Evolutionary conservation across 2,113 vertebrate genomes (phyloP), one percentile per base, ranked within the genome.

Genomic region (Petaurus breviceps): DNA sequence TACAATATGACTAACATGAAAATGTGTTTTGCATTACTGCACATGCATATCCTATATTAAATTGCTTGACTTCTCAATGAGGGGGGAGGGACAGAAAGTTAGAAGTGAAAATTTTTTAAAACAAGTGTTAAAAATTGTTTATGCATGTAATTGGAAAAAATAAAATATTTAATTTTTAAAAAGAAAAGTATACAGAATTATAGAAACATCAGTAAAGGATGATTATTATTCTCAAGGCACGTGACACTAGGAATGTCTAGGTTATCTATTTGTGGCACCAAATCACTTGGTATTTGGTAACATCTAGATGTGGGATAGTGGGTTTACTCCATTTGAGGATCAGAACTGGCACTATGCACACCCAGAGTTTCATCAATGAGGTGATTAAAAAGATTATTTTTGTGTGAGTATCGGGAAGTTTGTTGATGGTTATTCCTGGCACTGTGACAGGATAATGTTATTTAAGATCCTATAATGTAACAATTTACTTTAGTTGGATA

Each of bases 401-500:
- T 84, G 19, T 84, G n/a, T 43, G n/a, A 84, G 37, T 84, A 43
- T 84, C n/a, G 68, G 68, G 91, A 94, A 93, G 26, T 96, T 97
- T 55, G 51, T 52, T 97, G 96, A 46, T 24, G 50, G 92, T 97
- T 97, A 96, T 93, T 97, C 68, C 84, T 4, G 95, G 90, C 94
- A 90, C 49, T 47, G 0, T 0, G 4, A 94, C 95, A 91, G 95
- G 94, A 97, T 95, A 91, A 84, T 91, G 24, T 0, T 98, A 97
- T 95, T 98, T 98, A 97, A 98, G 96, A 54, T 95, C 24, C 95
- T 53, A 96, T 94, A 97, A 97, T 84, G 68, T 43, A 84, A 43
- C 97, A 97, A 98, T 98, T 98, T 98, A 95, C 95, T 97, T 98
- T 98, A 98, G 98, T 98, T 98, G 92, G 96, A 98, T 98, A 96